A percentile compares a stretch with the other conserved stretches of the same genome.
Evolutionary conservation across 2,888 invertebrate species (phyloP).

Genomic region (Cantharis lateralis): DNA sequence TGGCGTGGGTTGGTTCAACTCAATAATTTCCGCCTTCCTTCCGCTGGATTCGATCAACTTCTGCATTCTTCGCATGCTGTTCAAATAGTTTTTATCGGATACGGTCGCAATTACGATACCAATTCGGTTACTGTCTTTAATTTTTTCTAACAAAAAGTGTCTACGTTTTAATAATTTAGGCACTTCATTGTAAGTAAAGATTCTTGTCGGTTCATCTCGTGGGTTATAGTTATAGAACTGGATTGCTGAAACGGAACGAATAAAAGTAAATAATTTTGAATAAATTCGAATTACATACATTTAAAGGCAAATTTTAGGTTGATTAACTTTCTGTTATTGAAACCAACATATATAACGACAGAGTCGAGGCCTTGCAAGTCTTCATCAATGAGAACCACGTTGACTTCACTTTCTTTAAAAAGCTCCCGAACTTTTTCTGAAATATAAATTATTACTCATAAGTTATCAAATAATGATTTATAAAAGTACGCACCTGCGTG

Average conservation of each 20-base stretch:
- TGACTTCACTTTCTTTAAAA: not conserved
- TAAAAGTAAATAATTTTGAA: too few species aligned
- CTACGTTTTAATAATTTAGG: constrained; percentile 76
- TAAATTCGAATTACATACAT: constrained; percentile 30
- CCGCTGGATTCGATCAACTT: constrained; percentile 72
- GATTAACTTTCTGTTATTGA: constrained; percentile 58
- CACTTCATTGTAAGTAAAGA: constrained; percentile 49
- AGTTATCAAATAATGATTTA: not conserved
- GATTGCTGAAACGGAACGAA: constrained; percentile 50
- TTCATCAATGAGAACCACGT: not conserved
- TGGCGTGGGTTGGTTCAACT: constrained; percentile 92
- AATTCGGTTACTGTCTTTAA: constrained; percentile 85
- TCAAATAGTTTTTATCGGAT: constrained; percentile 78
- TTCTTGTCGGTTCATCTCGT: constrained; percentile 49
- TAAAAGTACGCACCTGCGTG: constrained; percentile 57
- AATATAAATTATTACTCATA: not conserved
- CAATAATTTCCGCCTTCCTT: constrained; percentile 89
- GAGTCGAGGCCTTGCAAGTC: constrained; percentile 46
- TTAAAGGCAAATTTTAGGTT: constrained; percentile 56
- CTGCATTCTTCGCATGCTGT: constrained; percentile 76
- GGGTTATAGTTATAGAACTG: constrained; percentile 65
- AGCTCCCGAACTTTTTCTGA: not conserved
- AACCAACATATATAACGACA: constrained; percentile 61
- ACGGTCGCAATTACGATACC: constrained; percentile 93
- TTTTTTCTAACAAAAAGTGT: constrained; percentile 84